A percentile compares a stretch with the other conserved stretches of the same genome.
Conservation (phyloP, 2,113 vertebrate species). For the Sorex fumeus region DNA sequence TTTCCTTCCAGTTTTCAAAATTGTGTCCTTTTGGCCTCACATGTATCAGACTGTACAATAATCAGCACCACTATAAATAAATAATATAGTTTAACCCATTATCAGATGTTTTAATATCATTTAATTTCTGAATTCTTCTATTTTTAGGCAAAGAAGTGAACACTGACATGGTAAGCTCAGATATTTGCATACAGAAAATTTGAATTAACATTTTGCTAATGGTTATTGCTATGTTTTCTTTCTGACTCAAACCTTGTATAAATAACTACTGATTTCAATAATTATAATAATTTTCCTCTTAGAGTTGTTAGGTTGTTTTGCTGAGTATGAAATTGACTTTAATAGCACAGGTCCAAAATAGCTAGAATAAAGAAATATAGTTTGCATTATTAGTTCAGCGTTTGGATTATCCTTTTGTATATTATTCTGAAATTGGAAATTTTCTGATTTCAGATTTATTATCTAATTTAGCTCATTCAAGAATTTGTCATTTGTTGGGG, state of each 20-base stretch:
- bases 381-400: not conserved
- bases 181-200: slow-evolving; percentile 35
- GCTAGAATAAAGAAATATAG: slow-evolving; percentile 14
- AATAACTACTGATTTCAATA: slow-evolving; percentile 16
- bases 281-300: slow-evolving; percentile 32
- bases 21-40: not conserved
- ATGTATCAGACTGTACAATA: no score
- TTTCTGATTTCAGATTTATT: slow-evolving; percentile 33
- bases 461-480: slow-evolving; percentile 44
- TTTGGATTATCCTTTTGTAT: not conserved
- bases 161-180: slow-evolving; percentile 41
- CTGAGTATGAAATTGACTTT: slow-evolving; percentile 50
- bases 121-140: slow-evolving; percentile 62
- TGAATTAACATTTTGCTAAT: slow-evolving; percentile 48
- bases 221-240: slow-evolving; percentile 20
- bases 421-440: slow-evolving; percentile 28
- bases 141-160: slow-evolving; percentile 51
- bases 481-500: not conserved
- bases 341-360: not conserved
- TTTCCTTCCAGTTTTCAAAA: not conserved
- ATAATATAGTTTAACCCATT: no score
- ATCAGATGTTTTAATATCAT: slow-evolving; percentile 43
- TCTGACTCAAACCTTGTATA: not conserved
- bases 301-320: slow-evolving; percentile 21
- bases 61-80: no score